Evolutionary conservation across 1,140 invertebrate species (phyloP).

Genomic region (Megalopta genalis): DNA sequence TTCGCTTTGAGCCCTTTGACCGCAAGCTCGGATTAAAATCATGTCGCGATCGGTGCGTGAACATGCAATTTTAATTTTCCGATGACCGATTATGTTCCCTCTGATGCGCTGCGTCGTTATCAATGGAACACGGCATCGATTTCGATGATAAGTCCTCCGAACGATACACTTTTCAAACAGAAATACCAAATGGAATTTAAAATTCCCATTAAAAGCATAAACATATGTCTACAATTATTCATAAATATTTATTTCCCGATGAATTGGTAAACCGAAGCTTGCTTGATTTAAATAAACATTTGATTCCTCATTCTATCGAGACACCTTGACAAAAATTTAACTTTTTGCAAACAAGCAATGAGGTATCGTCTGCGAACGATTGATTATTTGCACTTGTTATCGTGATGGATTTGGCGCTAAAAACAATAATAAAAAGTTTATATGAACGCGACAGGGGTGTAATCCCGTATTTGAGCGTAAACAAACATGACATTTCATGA

Average conservation of each 20-base stretch:
- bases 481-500: too few species aligned
- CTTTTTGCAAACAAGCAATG: too few species aligned
- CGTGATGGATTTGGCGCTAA: too few species aligned
- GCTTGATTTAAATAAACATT: too few species aligned
- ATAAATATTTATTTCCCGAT: background rate
- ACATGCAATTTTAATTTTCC: background rate
- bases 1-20: background rate
- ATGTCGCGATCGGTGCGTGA: background rate
- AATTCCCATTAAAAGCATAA: too few species aligned
- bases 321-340: too few species aligned
- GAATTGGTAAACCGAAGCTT: too few species aligned
- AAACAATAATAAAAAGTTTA: too few species aligned
- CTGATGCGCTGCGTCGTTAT: background rate
- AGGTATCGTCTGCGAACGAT: too few species aligned
- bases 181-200: too few species aligned
- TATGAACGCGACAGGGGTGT: too few species aligned
- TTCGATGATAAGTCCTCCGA: background rate
- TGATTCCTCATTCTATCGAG: background rate
- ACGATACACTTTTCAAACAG: background rate
- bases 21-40: slow-evolving; percentile 2
- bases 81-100: background rate
- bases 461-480: too few species aligned
- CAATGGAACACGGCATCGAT: background rate
- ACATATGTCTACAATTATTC: background rate
- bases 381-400: background rate